phyloP scores from a whole-genome alignment of 2,113 vertebrate species.

The Cercocebus atys region DNA sequence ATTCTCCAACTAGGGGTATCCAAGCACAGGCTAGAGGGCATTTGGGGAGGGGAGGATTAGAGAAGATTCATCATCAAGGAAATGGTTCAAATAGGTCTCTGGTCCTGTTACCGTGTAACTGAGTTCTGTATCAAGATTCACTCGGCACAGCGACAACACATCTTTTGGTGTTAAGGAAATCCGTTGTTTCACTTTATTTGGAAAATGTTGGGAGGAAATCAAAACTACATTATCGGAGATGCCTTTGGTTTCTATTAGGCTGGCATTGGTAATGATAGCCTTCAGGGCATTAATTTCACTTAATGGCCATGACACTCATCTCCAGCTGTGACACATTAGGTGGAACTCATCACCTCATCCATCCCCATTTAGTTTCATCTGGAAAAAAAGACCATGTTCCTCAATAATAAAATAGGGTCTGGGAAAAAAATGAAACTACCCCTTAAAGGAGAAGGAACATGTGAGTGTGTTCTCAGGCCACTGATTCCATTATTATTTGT shows the following conservation, averaged over 20 bases:
- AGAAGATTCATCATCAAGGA: neutral
- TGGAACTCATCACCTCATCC: neutral
- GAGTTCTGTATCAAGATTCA: neutral
- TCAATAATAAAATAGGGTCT: neutral
- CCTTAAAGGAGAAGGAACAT: conserved; percentile 33
- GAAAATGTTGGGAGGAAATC: neutral
- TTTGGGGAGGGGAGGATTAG: neutral
- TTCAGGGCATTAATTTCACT: neutral
- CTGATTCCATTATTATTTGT: neutral
- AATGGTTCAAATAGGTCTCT: neutral
- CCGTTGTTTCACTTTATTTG: conserved; percentile 28
- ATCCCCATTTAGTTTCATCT: neutral
- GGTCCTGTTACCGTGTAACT: neutral
- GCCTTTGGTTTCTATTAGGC: neutral
- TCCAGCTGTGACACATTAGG: conserved; percentile 44
- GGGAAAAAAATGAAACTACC: conserved; percentile 29
- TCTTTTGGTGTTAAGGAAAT: neutral
- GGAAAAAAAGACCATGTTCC: conserved; percentile 53
- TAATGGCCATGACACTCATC: neutral
- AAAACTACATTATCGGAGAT: neutral
- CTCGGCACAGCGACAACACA: neutral
- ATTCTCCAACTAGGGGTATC: neutral
- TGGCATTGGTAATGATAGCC: neutral
- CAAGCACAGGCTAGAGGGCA: neutral
- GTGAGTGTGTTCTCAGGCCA: neutral